phyloP scores from a whole-genome alignment of 2,888 invertebrate species.

The Troilus luridus region DNA sequence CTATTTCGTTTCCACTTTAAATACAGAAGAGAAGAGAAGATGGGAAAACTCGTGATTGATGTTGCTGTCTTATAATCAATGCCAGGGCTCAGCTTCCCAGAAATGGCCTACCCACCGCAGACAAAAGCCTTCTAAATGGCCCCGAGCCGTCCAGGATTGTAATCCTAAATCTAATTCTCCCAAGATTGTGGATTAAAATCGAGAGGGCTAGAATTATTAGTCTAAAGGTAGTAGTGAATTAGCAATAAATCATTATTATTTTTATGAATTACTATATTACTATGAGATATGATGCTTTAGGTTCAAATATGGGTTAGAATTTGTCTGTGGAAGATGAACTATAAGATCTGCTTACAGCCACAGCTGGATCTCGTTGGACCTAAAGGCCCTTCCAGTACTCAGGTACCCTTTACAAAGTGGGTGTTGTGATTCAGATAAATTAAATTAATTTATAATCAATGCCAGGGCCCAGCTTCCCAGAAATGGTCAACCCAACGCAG shows the following conservation, averaged over 20 bases:
- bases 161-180: not conserved
- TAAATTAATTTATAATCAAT: not conserved
- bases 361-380: too few relatives aligned
- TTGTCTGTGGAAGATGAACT: too few relatives aligned
- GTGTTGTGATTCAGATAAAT: too few relatives aligned
- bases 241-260: too few relatives aligned
- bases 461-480: not conserved
- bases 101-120: not conserved
- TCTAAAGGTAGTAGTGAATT: too few relatives aligned
- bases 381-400: too few relatives aligned
- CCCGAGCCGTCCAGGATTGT: not conserved
- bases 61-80: conserved; percentile 16
- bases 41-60: not conserved
- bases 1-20: not conserved
- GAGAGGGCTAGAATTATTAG: too few relatives aligned
- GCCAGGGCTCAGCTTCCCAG: not conserved
- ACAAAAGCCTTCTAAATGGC: conserved; percentile 8
- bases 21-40: not conserved
- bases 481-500: not conserved
- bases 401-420: too few relatives aligned
- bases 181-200: not conserved
- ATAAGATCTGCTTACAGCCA: too few relatives aligned
- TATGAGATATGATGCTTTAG: too few relatives aligned
- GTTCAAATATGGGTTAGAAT: too few relatives aligned
- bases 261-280: too few relatives aligned